Base-by-base conservation (phyloP, 2,797 vertebrate genomes). In the Sphenodon punctatus region DNA sequence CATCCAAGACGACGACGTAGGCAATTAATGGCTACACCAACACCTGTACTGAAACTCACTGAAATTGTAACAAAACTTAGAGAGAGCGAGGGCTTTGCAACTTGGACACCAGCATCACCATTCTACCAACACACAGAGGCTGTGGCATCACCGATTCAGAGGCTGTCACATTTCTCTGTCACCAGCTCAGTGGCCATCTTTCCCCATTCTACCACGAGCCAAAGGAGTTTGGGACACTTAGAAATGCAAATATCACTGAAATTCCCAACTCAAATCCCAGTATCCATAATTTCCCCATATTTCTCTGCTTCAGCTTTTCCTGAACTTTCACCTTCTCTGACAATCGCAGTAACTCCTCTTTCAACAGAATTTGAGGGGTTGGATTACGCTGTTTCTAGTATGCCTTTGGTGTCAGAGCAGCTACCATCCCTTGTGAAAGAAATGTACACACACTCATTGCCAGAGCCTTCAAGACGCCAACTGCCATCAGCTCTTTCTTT, bases 261-360 rank as follows among this genome's bases (percentile, higher is more conserved):
- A 32, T n/a, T 2, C 22, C 41, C 43, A 70, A 6, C 30, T 32
- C 60, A 41, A 14, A 27, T 74, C 15, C 2, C 43, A 9, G 16
- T 5, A 27, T 4, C 66, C n/a, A 3, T 5, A 30, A 6, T 8
- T 22, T 56, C 65, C 73, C 65, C 77, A 82, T 45, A 60, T 16
- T 10, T 38, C 14, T 45, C 69, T 14, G 6, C 10, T 53, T 76
- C 53, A 51, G 36, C n/a, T 60, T 73, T 34, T 41, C 88, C 80
- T 67, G 48, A 69, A 42, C 77, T 88, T 85, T 86, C n/a, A 1
- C 89, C 85, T 68, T 92, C 88, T 8, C 38, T 79, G 48, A 48
- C 19, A 25, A 43, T 58, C 55, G 41, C 45, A 70, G 60, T 0
- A 0, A 22, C 0, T 0, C 3, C 68, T 80, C 60, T 66, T 43